These are phyloP conservation scores for Bimastos eiseni DNA, from an alignment of 2,888 invertebrate genomes.

Conservation along the genomic window DNA sequence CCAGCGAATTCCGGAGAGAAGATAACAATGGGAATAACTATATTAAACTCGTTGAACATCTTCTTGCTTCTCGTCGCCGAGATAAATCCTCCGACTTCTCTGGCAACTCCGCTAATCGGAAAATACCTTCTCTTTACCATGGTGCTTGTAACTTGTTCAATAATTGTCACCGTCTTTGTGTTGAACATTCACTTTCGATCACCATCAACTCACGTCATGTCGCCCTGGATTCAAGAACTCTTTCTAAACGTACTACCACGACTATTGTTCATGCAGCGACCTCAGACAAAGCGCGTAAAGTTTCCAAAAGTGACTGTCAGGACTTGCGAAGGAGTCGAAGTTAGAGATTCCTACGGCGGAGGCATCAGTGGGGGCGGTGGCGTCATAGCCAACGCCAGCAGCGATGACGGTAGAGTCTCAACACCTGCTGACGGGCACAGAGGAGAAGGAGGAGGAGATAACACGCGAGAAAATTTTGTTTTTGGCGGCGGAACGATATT, in stretches of 20 bases:
- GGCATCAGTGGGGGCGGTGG: neutral
- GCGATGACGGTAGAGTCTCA: neutral
- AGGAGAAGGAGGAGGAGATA: neutral
- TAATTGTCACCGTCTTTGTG: conserved; percentile 95
- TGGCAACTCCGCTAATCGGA: conserved; percentile 93
- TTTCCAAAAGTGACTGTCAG: conserved; percentile 43
- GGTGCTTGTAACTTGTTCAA: conserved; percentile 94
- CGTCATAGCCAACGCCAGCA: no score
- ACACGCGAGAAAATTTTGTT: neutral
- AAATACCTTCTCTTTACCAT: conserved; percentile 94
- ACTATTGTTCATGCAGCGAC: conserved; percentile 86
- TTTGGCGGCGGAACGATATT: neutral
- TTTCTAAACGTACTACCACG: conserved; percentile 93
- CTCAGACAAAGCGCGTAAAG: conserved; percentile 58
- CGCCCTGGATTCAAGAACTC: conserved; percentile 92
- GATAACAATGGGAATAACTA: conserved; percentile 92
- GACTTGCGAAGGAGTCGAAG: conserved; percentile 43
- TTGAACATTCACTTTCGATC: conserved; percentile 96
- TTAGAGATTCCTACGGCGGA: conserved; percentile 38
- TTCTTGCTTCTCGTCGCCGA: conserved; percentile 97
- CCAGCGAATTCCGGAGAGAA: conserved; percentile 98
- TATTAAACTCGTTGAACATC: conserved; percentile 97
- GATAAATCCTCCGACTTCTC: conserved; percentile 95
- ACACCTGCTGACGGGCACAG: neutral
- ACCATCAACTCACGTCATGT: conserved; percentile 96